phyloP scores from a whole-genome alignment of 2,888 invertebrate genomes.

The Thecocarcelia acutangulata region DNA sequence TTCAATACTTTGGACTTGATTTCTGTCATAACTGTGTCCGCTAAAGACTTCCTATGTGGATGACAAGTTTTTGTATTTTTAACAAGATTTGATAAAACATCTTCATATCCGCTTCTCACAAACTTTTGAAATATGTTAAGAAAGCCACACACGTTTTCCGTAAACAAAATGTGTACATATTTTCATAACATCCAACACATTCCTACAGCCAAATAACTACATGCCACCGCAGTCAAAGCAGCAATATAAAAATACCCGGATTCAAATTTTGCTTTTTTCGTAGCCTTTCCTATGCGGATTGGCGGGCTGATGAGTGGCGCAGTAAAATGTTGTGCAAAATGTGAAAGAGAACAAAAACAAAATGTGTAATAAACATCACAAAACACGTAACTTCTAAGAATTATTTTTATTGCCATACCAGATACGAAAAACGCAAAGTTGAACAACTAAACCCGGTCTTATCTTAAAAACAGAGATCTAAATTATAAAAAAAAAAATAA shows the following conservation, averaged over 20 bases:
- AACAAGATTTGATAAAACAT: neutral
- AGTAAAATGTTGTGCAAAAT: conserved; percentile 49
- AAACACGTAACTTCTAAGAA: conserved; percentile 77
- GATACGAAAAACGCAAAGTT: conserved; percentile 71
- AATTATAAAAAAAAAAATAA: conserved; percentile 41
- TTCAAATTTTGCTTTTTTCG: neutral
- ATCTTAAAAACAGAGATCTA: conserved; percentile 71
- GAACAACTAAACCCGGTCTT: conserved; percentile 72
- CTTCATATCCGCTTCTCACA: neutral
- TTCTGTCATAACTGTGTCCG: no score
- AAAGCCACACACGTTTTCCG: conserved; percentile 52
- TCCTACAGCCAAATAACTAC: neutral
- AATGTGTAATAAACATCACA: conserved; percentile 70
- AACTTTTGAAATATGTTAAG: conserved; percentile 25
- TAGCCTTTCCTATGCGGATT: conserved; percentile 21
- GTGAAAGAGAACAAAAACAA: conserved; percentile 4
- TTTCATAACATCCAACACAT: conserved; percentile 29
- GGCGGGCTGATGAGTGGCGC: conserved; percentile 39
- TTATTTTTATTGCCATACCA: conserved; percentile 73
- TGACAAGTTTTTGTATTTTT: neutral
- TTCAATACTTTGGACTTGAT: no score
- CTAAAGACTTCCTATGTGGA: no score
- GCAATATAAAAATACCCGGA: neutral
- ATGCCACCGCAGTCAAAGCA: conserved; percentile 31
- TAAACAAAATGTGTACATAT: conserved; percentile 22